Conservation (phyloP, 1,140 invertebrate genomes). For the Euura lappo region DNA sequence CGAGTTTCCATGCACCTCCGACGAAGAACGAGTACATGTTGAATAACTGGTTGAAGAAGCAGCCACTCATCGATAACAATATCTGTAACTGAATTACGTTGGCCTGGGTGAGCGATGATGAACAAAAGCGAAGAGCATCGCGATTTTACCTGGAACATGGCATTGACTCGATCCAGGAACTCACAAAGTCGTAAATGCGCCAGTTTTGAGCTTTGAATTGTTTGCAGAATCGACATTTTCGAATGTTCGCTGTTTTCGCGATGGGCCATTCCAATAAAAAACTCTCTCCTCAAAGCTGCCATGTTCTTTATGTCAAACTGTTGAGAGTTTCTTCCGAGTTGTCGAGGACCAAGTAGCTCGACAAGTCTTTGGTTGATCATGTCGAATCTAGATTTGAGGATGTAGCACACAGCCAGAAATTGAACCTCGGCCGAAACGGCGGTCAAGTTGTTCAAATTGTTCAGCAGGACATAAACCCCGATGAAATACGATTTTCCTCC, state of each 20-base stretch:
- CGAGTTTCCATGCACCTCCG: not conserved
- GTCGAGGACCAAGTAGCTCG: not conserved
- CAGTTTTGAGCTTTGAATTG: not conserved
- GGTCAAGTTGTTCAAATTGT: constrained; percentile 6
- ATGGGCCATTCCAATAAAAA: not conserved
- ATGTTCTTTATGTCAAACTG: not conserved
- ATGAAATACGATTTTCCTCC: not conserved
- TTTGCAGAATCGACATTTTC: not conserved
- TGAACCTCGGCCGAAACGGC: not conserved
- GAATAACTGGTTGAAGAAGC: not conserved
- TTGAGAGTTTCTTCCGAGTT: not conserved
- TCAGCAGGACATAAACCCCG: not conserved
- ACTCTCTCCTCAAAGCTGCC: not conserved
- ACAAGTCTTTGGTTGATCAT: not conserved
- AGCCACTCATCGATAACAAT: not conserved
- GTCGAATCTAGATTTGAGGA: not conserved
- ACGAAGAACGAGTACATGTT: constrained; percentile 5
- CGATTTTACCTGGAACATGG: not conserved
- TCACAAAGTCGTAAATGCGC: constrained; percentile 4
- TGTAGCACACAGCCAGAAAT: constrained; percentile 1
- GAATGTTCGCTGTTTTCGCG: too few species aligned
- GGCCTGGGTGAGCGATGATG: not conserved
- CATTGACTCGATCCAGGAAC: not conserved
- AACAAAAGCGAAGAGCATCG: not conserved
- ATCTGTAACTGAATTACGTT: not conserved